phyloP scores from a whole-genome alignment of 2,888 invertebrate genomes.

The Epinotia ramella region DNA sequence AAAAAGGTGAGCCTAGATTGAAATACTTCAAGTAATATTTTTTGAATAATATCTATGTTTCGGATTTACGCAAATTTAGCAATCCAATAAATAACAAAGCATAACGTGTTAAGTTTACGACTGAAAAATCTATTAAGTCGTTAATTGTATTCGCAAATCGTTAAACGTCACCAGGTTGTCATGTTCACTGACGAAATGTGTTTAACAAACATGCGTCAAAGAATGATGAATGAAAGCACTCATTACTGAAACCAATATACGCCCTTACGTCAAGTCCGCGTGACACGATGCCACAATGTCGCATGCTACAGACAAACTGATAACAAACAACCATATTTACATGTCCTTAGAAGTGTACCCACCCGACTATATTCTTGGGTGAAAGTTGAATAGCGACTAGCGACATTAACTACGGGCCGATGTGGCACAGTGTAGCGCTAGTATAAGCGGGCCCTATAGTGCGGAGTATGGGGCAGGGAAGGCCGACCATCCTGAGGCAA shows the following conservation, averaged over 20 bases:
- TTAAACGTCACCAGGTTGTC: constrained; percentile 14
- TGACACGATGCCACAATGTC: constrained; percentile 2
- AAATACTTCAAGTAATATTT: neutral
- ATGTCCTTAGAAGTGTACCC: neutral
- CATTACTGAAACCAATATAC: neutral
- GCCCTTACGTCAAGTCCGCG: neutral
- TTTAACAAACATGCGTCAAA: constrained; percentile 5
- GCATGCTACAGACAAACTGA: constrained; percentile 13
- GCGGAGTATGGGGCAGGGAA: constrained; percentile 62
- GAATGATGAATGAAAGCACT: neutral
- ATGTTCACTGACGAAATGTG: constrained; percentile 5
- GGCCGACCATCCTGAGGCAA: constrained; percentile 74
- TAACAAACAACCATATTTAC: no score
- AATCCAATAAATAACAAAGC: neutral
- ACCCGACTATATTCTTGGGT: neutral
- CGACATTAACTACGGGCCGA: neutral
- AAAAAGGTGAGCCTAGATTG: neutral
- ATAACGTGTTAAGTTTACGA: neutral
- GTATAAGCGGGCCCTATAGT: constrained; percentile 58
- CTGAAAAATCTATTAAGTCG: constrained; percentile 27
- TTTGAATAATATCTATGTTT: neutral
- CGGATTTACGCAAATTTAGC: neutral
- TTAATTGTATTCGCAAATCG: constrained; percentile 26
- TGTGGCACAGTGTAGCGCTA: constrained; percentile 26
- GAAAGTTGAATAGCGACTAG: neutral